Evolutionary conservation across 1,140 invertebrate genomes (phyloP).

Genomic region (Diorhabda carinulata): DNA sequence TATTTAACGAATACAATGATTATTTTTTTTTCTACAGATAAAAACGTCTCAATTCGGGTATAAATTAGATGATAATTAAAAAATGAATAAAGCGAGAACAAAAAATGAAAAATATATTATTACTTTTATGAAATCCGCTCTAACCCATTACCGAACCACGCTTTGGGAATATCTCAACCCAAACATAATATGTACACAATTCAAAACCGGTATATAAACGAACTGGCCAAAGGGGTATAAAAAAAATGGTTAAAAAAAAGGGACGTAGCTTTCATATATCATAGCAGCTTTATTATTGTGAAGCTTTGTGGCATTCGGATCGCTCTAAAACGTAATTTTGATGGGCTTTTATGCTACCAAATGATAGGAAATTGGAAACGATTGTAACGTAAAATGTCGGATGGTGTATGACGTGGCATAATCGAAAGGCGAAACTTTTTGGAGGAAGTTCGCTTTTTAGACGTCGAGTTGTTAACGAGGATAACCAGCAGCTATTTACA

Average conservation of each 20-base stretch:
- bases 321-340: conserved; percentile 14
- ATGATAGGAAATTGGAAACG: conserved; percentile 27
- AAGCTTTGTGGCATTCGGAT: conserved; percentile 4
- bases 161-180: too few relatives aligned
- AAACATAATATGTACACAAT: too few relatives aligned
- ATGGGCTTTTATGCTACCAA: conserved; percentile 24
- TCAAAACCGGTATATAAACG: neutral
- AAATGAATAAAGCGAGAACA: too few relatives aligned
- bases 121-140: too few relatives aligned
- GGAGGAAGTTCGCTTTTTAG: neutral
- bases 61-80: too few relatives aligned
- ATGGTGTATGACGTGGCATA: neutral
- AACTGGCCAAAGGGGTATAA: neutral
- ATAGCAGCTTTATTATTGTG: conserved; percentile 6
- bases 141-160: too few relatives aligned
- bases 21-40: too few relatives aligned
- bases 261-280: conserved; percentile 12
- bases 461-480: neutral
- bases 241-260: neutral
- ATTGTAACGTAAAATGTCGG: conserved; percentile 13
- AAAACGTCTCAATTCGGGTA: too few relatives aligned
- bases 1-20: too few relatives aligned
- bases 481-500: neutral
- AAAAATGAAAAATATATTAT: too few relatives aligned
- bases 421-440: neutral